phyloP scores from a whole-genome alignment of 1,140 invertebrate genomes.

The Leguminivora glycinivorella region DNA sequence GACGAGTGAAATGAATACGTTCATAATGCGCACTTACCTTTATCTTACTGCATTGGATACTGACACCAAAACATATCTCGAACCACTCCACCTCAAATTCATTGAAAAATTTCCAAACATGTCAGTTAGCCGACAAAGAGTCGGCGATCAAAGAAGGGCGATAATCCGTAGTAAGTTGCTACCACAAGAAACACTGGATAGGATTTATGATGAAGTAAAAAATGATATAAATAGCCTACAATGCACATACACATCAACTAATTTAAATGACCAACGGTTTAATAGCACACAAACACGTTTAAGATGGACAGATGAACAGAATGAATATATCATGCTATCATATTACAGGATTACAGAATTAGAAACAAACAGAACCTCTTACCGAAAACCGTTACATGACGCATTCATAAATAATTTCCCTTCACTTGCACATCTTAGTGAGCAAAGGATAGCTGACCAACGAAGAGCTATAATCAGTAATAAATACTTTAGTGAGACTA shows the following conservation, averaged over 20 bases:
- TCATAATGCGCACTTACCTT: slow-evolving; percentile 32
- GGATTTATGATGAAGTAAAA: slow-evolving; percentile 33
- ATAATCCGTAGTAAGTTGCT: slow-evolving; percentile 37
- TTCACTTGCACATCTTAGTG: no score
- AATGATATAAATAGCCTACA: slow-evolving; percentile 16
- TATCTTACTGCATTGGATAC: slow-evolving; percentile 25
- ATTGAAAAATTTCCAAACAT: slow-evolving; percentile 35
- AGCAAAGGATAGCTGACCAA: no score
- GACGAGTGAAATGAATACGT: slow-evolving; percentile 33
- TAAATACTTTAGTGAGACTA: slow-evolving; percentile 31
- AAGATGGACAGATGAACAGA: slow-evolving; percentile 34
- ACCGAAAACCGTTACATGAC: slow-evolving; percentile 34
- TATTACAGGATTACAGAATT: slow-evolving; percentile 37
- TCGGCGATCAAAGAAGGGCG: slow-evolving; percentile 41
- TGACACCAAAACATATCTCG: slow-evolving; percentile 30
- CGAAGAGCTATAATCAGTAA: no score
- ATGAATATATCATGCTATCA: slow-evolving; percentile 35
- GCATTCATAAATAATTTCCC: slow-evolving; percentile 32
- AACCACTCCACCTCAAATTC: slow-evolving; percentile 31
- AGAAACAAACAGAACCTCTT: slow-evolving; percentile 35
- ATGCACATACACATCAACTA: not conserved
- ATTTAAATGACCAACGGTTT: not conserved
- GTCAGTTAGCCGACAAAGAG: slow-evolving; percentile 33
- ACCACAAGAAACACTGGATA: slow-evolving; percentile 23
- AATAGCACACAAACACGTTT: slow-evolving; percentile 20